Conservation (phyloP, 1,140 invertebrate species). For the Linepithema humile region DNA sequence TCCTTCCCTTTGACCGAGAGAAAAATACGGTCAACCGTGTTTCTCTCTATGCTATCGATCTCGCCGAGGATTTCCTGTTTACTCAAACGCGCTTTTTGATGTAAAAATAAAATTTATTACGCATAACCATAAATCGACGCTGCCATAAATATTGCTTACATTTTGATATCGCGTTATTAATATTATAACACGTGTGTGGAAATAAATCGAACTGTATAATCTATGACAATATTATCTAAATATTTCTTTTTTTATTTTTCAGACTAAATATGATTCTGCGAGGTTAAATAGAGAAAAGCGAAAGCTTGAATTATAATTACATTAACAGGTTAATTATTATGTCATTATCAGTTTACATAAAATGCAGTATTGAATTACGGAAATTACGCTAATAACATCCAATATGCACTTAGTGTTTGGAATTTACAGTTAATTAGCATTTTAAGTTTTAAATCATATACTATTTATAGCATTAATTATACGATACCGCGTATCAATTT, state of each 20-base stretch:
- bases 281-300: not conserved
- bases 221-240: not conserved
- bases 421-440: conserved; percentile 14
- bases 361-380: conserved; percentile 7
- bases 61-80: not conserved
- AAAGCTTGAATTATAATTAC: not conserved
- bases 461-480: conserved; percentile 20
- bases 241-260: not conserved
- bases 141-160: no score
- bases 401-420: not conserved
- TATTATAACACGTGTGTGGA: not conserved
- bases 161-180: no score
- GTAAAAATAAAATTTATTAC: conserved; percentile 15
- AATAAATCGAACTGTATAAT: not conserved
- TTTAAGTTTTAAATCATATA: conserved; percentile 21
- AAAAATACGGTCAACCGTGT: conserved; percentile 43
- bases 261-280: not conserved
- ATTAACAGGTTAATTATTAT: conserved; percentile 1
- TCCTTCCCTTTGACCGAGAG: conserved; percentile 66
- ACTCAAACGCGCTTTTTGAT: not conserved
- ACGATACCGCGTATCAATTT: no score
- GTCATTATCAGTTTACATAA: not conserved
- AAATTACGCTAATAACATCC: conserved; percentile 27
- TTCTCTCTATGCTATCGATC: conserved; percentile 23
- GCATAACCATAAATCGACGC: no score